Evolutionary conservation across 2,113 vertebrate species (phyloP).

Genomic region (Chaetorhynchus papuensis): DNA sequence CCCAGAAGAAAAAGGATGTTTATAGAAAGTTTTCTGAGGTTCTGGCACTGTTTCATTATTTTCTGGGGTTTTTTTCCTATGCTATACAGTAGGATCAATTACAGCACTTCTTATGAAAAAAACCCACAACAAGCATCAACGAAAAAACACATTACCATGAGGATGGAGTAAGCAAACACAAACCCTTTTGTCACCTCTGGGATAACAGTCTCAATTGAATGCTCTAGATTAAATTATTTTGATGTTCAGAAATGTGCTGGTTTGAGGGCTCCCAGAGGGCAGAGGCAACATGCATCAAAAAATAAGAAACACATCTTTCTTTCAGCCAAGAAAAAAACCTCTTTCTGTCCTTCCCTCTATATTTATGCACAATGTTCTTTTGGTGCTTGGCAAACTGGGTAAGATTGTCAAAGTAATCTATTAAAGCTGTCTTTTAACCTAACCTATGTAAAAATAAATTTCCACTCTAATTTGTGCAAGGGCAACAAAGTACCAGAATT

Average conservation of each 20-base stretch:
- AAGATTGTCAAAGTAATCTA: not conserved
- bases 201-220: not conserved
- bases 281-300: not conserved
- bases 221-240: not conserved
- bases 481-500: not conserved
- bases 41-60: not conserved
- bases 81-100: not conserved
- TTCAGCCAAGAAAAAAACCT: not conserved
- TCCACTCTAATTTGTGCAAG: not conserved
- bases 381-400: not conserved
- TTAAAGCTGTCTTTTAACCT: not conserved
- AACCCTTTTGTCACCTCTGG: not conserved
- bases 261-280: not conserved
- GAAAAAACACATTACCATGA: not conserved
- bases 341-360: not conserved
- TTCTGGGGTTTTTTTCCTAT: not conserved
- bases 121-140: not conserved
- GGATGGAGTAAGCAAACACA: slow-evolving; percentile 8
- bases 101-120: not conserved
- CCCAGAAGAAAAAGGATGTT: not conserved
- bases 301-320: not conserved
- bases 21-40: not conserved
- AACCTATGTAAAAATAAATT: not conserved
- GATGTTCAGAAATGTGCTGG: not conserved
- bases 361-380: not conserved